Conservation (phyloP, 2,888 invertebrate genomes). For the Diarsia rubi region DNA sequence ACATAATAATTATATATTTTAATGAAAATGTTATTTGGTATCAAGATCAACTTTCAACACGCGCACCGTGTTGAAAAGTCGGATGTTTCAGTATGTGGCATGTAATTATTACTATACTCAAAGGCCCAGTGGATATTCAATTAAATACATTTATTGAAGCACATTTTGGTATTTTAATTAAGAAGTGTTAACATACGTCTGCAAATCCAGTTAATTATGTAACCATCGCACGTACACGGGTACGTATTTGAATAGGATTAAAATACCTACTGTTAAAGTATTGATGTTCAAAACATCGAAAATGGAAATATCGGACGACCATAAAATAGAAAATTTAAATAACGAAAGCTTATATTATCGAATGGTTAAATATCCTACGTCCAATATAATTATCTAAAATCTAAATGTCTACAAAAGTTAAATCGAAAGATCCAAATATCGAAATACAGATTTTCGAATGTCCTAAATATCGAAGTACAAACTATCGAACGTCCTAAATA, state of each 20-base stretch:
- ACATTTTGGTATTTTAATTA: background rate
- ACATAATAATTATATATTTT: background rate
- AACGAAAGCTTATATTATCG: too few species aligned
- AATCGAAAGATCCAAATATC: slow-evolving; percentile 10
- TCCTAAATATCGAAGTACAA: slow-evolving; percentile 6
- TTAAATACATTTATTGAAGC: background rate
- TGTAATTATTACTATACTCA: background rate
- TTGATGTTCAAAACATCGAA: background rate
- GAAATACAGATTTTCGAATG: slow-evolving; percentile 3
- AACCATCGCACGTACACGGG: background rate
- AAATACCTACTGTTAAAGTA: too few species aligned
- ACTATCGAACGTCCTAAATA: slow-evolving; percentile 7
- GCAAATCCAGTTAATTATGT: background rate
- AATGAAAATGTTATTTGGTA: background rate
- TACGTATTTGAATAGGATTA: background rate
- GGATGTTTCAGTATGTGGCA: background rate
- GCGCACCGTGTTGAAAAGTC: background rate
- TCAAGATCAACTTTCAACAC: background rate
- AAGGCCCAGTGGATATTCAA: background rate
- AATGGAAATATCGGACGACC: background rate
- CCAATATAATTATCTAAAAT: slow-evolving; percentile 10
- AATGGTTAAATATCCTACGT: too few species aligned
- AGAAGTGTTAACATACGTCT: background rate
- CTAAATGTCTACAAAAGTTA: slow-evolving; percentile 12
- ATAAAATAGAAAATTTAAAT: background rate